phyloP scores from a whole-genome alignment of 2,113 vertebrate species.

The Ploceus nigricollis region DNA sequence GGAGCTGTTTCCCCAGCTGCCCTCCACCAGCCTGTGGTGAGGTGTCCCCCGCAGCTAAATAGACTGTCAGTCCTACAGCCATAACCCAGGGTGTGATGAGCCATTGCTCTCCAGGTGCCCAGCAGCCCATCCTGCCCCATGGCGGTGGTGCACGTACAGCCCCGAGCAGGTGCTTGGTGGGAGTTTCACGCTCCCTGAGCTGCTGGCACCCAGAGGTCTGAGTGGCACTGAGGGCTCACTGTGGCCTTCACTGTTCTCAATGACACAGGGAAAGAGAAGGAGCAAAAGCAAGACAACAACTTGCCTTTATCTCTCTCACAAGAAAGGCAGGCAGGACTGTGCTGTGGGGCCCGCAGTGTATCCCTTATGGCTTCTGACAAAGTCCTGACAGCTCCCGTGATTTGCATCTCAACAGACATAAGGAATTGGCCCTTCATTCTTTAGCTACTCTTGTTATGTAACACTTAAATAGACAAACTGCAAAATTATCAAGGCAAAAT shows the following conservation, averaged over 20 bases:
- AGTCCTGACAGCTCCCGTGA: not conserved
- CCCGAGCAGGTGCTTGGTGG: accelerated
- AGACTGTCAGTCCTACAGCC: not conserved
- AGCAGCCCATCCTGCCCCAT: not conserved
- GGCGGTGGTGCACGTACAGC: accelerated
- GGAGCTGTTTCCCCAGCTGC: not conserved
- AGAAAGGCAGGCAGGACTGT: not conserved
- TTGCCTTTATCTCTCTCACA: not conserved
- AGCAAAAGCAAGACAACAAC: not conserved
- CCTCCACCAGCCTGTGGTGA: not conserved
- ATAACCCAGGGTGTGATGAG: accelerated
- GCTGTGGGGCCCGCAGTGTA: not conserved
- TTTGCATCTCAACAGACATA: not conserved
- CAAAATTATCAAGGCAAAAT: not conserved
- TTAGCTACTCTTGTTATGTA: not conserved
- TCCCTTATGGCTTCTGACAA: not conserved
- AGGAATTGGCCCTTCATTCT: not conserved
- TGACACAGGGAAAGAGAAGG: not conserved
- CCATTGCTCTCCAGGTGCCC: not conserved
- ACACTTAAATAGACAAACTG: not conserved
- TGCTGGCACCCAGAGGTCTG: not conserved
- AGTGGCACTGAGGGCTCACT: accelerated
- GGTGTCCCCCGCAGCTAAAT: not conserved
- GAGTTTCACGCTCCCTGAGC: not conserved
- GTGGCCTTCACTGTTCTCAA: not conserved